Evolutionary conservation across 2,113 vertebrate species (phyloP).

Genomic region (Melanotaenia duboulayi): DNA sequence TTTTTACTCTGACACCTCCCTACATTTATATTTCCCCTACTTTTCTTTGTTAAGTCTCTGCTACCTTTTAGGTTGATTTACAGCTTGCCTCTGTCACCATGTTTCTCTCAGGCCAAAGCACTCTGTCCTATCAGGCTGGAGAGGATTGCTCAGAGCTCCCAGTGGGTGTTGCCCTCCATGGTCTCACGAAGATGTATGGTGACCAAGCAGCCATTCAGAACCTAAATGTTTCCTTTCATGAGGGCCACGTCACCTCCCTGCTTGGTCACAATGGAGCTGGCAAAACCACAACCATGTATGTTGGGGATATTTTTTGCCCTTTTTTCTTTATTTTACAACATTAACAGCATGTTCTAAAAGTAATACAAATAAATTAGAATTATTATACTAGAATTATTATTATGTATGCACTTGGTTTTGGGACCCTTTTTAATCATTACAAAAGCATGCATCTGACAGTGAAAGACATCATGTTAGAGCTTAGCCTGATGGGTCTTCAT

Average conservation of each 20-base stretch:
- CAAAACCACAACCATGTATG: constrained; percentile 98
- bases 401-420: constrained; percentile 30
- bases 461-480: constrained; percentile 44
- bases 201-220: constrained; percentile 88
- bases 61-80: constrained; percentile 38
- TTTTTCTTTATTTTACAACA: not conserved
- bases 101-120: constrained; percentile 61
- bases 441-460: constrained; percentile 59
- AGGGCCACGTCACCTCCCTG: constrained; percentile 93
- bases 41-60: constrained; percentile 8
- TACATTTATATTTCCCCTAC: constrained; percentile 4
- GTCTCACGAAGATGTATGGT: constrained; percentile 93
- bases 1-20: constrained; percentile 7
- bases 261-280: constrained; percentile 97
- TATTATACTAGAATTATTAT: constrained; percentile 36
- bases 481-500: constrained; percentile 57
- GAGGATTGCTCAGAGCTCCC: constrained; percentile 86
- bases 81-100: constrained; percentile 28
- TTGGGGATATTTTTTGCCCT: constrained; percentile 43
- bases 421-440: constrained; percentile 64
- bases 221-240: constrained; percentile 92
- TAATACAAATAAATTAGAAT: constrained; percentile 25
- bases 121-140: constrained; percentile 79
- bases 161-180: constrained; percentile 88
- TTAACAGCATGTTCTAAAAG: constrained; percentile 23